phyloP scores from a whole-genome alignment of 2,888 invertebrate genomes.

The Pardosa pseudoannulata region DNA sequence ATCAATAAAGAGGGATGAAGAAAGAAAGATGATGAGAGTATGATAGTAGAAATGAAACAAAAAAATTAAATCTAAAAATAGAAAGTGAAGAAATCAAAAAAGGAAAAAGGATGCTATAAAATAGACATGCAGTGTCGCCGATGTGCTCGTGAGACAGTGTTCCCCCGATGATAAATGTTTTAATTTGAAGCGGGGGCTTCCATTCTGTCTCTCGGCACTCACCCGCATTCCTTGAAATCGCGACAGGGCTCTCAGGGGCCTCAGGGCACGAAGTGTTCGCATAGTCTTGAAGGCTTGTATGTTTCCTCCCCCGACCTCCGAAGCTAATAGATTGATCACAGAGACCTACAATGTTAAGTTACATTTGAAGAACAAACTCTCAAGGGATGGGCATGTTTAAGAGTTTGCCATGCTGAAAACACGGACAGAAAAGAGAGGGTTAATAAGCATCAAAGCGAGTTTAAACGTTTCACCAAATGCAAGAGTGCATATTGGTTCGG shows the following conservation, averaged over 20 bases:
- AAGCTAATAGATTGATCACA: conserved; percentile 91
- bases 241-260: conserved; percentile 92
- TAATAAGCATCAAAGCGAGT: conserved; percentile 29
- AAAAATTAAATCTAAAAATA: not conserved
- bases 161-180: conserved; percentile 6
- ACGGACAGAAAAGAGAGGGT: conserved; percentile 11
- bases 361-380: conserved; percentile 47
- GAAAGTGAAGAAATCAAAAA: conserved; percentile 24
- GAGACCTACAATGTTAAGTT: conserved; percentile 83
- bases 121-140: conserved; percentile 58
- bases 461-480: conserved; percentile 45
- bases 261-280: conserved; percentile 91
- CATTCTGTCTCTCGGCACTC: conserved; percentile 80
- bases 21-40: not conserved
- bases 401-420: conserved; percentile 4
- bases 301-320: conserved; percentile 88
- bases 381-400: conserved; percentile 24
- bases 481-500: too few species aligned
- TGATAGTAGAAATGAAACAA: not conserved
- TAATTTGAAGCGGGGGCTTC: not conserved
- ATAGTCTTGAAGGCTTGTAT: conserved; percentile 94
- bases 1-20: not conserved
- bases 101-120: conserved; percentile 36
- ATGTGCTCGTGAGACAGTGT: conserved; percentile 70
- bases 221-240: conserved; percentile 98